phyloP scores from a whole-genome alignment of 2,888 invertebrate species.

The Apantesis nais region DNA sequence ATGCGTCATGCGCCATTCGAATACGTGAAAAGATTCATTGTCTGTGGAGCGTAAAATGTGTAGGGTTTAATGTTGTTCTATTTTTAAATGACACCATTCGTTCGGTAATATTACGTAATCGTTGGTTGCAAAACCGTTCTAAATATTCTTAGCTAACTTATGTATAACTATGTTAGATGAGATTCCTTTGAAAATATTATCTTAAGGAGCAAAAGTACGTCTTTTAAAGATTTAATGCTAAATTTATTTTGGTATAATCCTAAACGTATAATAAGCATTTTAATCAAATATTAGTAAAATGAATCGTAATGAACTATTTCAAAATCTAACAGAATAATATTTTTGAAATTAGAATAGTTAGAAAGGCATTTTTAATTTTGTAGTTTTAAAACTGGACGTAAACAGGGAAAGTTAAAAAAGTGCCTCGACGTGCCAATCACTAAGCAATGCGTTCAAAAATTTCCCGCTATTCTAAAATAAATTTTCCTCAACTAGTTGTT shows the following conservation, averaged over 20 bases:
- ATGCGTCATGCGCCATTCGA: slow-evolving; percentile 32
- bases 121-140: not conserved
- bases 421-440: slow-evolving; percentile 3
- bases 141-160: not conserved
- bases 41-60: slow-evolving; percentile 35
- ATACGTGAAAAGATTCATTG: slow-evolving; percentile 39
- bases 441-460: not conserved
- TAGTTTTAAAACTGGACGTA: slow-evolving; percentile 5
- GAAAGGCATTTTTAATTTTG: slow-evolving; percentile 2
- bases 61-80: slow-evolving; percentile 17
- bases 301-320: not conserved
- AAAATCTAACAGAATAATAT: not conserved
- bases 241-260: not conserved
- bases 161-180: no score
- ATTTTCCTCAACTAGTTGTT: slow-evolving; percentile 5
- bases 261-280: not conserved
- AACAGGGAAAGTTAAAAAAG: slow-evolving; percentile 7
- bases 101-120: slow-evolving; percentile 5
- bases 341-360: slow-evolving; percentile 9
- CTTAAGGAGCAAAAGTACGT: not conserved
- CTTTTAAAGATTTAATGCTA: no score
- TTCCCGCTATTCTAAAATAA: not conserved
- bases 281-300: not conserved
- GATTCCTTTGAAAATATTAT: not conserved
- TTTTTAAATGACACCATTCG: slow-evolving; percentile 20